Evolutionary conservation across 2,888 invertebrate genomes (phyloP).

Genomic region (Eupelmus urozonus): DNA sequence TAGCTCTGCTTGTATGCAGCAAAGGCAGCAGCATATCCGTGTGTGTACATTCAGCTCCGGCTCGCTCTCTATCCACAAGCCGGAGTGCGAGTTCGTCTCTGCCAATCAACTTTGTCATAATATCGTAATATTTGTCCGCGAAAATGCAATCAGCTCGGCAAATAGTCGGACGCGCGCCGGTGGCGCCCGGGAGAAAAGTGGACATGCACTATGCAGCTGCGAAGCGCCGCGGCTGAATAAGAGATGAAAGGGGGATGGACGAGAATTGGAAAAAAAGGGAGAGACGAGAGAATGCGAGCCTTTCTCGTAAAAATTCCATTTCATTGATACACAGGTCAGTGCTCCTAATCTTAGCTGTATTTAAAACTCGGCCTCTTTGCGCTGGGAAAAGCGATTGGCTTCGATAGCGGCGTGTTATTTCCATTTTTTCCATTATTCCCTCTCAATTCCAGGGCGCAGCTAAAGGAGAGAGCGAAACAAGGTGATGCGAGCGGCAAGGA

Average conservation of each 20-base stretch:
- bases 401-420: no score
- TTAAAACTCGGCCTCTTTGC: conserved; percentile 16
- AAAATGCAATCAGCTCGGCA: conserved; percentile 69
- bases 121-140: conserved; percentile 66
- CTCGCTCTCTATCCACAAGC: background rate
- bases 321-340: background rate
- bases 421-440: no score
- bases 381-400: no score
- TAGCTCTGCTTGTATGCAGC: background rate
- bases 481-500: background rate
- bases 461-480: background rate
- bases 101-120: conserved; percentile 63
- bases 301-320: conserved; percentile 25
- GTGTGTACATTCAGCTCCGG: background rate
- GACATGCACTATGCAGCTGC: conserved; percentile 26
- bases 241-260: conserved; percentile 17
- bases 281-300: background rate
- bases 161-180: conserved; percentile 61
- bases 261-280: conserved; percentile 43
- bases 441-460: background rate
- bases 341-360: conserved; percentile 13
- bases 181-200: background rate
- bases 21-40: background rate
- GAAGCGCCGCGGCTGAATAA: conserved; percentile 21
- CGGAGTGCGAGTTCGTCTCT: no score